Percentiles rank a stretch among this genome's conserved stretches.
Evolutionary conservation across 1,140 invertebrate genomes (phyloP).

Genomic region (Oryctes rhinoceros): DNA sequence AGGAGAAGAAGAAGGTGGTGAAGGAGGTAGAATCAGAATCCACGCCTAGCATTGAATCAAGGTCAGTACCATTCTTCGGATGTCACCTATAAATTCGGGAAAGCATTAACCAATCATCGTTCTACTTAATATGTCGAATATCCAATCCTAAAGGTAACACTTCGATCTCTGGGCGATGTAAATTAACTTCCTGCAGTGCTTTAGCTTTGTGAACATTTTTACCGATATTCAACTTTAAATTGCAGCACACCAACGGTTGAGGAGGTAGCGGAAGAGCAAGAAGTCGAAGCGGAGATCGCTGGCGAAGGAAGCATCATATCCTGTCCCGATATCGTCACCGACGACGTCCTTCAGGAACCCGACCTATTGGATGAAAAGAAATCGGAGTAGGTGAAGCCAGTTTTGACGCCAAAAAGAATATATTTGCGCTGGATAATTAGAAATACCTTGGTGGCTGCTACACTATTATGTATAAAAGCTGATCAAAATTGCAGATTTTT

Average conservation of each 20-base stretch:
- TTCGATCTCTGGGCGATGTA: too few species aligned
- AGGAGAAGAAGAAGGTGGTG: conserved; percentile 46
- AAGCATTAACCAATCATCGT: too few species aligned
- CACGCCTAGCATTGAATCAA: not conserved
- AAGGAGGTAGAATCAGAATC: conserved; percentile 23
- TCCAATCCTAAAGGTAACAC: too few species aligned
- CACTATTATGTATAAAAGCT: too few species aligned
- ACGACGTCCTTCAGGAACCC: conserved; percentile 30
- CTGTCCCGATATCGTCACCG: conserved; percentile 40
- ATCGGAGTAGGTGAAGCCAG: not conserved
- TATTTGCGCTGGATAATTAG: too few species aligned
- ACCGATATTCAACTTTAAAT: not conserved
- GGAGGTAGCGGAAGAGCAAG: conserved; percentile 26
- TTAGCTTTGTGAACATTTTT: too few species aligned
- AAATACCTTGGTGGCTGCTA: too few species aligned
- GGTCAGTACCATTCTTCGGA: too few species aligned
- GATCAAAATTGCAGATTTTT: too few species aligned
- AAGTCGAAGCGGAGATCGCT: conserved; percentile 32
- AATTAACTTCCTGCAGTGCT: too few species aligned
- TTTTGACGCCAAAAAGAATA: not conserved
- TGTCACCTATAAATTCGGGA: too few species aligned
- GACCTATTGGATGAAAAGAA: conserved; percentile 19
- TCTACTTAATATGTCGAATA: too few species aligned
- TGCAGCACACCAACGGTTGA: not conserved
- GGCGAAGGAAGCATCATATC: conserved; percentile 42